These are phyloP conservation scores for Plagodis dolabraria DNA, from an alignment of 2,888 invertebrate genomes.

Conservation along the genomic window DNA sequence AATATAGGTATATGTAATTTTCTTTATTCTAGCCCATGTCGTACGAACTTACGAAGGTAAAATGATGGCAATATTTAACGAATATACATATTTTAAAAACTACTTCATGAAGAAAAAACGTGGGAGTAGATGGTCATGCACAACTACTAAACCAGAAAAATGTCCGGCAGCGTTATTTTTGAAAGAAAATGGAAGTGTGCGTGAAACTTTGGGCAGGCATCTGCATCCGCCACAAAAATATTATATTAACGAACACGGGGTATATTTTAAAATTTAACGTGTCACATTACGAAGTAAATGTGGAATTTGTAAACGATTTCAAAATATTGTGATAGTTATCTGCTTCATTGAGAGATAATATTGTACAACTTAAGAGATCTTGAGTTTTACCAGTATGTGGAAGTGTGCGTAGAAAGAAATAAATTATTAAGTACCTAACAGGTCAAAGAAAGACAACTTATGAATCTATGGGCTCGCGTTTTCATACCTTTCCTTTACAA, in stretches of 20 bases:
- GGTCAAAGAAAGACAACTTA: no score
- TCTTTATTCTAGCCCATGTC: constrained; percentile 17
- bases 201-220: constrained; percentile 3
- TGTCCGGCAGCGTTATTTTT: constrained; percentile 10
- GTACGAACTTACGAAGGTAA: constrained; percentile 19
- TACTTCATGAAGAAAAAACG: constrained; percentile 9
- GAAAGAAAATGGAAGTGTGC: constrained; percentile 15
- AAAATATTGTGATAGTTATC: no score
- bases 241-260: constrained; percentile 20
- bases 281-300: not conserved
- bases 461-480: no score
- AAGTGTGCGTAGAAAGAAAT: no score
- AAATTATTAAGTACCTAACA: no score
- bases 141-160: constrained; percentile 12
- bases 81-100: constrained; percentile 11
- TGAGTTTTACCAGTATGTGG: no score
- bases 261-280: constrained; percentile 16
- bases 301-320: no score
- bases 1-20: not conserved
- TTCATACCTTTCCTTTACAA: no score
- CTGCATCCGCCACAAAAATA: constrained; percentile 10
- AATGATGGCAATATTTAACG: constrained; percentile 16
- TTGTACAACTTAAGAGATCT: no score
- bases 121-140: constrained; percentile 15
- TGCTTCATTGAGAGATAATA: no score